A percentile compares a stretch with the other conserved stretches of the same genome.
These are phyloP conservation scores for Danaus plexippus DNA, from an alignment of 1,140 invertebrate species.

Conservation along the genomic window DNA sequence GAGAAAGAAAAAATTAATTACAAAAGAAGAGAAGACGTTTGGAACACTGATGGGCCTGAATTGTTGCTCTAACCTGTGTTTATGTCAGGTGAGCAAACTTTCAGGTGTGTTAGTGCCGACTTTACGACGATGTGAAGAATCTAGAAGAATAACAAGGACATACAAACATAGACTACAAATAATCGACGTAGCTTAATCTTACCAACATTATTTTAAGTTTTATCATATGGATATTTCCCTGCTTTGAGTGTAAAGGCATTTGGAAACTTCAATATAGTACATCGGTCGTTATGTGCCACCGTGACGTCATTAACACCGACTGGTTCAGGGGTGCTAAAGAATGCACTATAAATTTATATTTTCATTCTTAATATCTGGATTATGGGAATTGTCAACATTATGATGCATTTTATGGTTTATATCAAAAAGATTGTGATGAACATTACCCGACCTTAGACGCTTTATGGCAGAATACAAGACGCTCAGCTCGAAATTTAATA, in stretches of 20 bases:
- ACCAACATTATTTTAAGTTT: too few relatives aligned
- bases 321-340: conserved; percentile 16
- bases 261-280: too few relatives aligned
- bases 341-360: conserved; percentile 39
- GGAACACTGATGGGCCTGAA: conserved; percentile 71
- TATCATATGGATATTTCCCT: too few relatives aligned
- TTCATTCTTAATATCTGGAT: conserved; percentile 35
- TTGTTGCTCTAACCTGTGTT: conserved; percentile 67
- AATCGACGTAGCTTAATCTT: too few relatives aligned
- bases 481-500: too few relatives aligned
- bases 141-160: conserved; percentile 2
- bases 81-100: conserved; percentile 68
- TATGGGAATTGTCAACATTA: conserved; percentile 10
- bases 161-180: conserved; percentile 1
- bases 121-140: conserved; percentile 29
- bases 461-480: too few relatives aligned
- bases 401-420: conserved; percentile 11
- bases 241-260: too few relatives aligned
- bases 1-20: conserved; percentile 3
- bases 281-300: too few relatives aligned
- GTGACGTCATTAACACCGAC: conserved; percentile 12
- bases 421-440: too few relatives aligned
- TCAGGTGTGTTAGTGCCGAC: conserved; percentile 70
- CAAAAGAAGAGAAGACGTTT: conserved; percentile 37
- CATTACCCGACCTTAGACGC: too few relatives aligned